Evolutionary conservation across 2,888 invertebrate genomes (phyloP).

Genomic region (Rhamphomyia laevipes): DNA sequence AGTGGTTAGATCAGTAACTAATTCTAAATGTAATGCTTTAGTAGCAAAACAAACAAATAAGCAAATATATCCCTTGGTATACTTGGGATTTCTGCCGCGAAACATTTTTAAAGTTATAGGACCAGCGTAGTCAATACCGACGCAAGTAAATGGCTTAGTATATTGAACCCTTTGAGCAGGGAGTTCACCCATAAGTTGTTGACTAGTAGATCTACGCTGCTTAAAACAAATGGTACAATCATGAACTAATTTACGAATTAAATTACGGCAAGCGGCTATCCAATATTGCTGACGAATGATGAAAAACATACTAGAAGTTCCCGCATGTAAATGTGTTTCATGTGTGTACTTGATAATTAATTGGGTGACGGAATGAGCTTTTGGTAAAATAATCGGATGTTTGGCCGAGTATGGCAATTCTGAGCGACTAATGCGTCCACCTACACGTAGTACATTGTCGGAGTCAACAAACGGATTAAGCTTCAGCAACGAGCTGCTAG

Average conservation of each 20-base stretch:
- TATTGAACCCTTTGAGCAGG: not conserved
- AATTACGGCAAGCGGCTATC: too few relatives aligned
- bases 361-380: too few relatives aligned
- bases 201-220: not conserved
- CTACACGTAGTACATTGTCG: too few relatives aligned
- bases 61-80: not conserved
- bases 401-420: too few relatives aligned
- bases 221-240: constrained; percentile 2
- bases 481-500: too few relatives aligned
- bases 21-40: not conserved
- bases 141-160: not conserved
- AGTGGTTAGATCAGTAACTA: not conserved
- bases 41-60: not conserved
- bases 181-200: constrained; percentile 2
- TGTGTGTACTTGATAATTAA: too few relatives aligned
- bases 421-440: too few relatives aligned
- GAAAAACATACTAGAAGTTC: not conserved
- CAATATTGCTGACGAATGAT: not conserved
- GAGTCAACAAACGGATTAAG: too few relatives aligned
- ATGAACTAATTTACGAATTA: not conserved
- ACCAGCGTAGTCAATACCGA: constrained; percentile 5
- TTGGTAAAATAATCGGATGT: too few relatives aligned
- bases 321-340: too few relatives aligned
- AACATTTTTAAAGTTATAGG: constrained; percentile 10
- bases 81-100: too few relatives aligned